Evolutionary conservation across 2,113 vertebrate genomes (phyloP).

Genomic region (Gobiocypris rarus): DNA sequence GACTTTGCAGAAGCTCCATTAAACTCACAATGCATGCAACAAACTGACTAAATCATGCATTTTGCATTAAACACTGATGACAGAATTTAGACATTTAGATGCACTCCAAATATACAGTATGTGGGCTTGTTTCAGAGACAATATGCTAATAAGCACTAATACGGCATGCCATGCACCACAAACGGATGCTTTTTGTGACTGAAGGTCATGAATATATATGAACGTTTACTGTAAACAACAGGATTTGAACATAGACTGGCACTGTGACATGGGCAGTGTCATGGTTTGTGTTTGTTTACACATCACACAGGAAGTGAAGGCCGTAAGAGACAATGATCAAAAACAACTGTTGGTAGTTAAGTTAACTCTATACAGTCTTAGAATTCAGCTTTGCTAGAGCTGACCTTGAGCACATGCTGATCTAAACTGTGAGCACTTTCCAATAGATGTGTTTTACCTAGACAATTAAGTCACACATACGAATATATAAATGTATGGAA

Average conservation of each 20-base stretch:
- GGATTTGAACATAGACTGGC: slow-evolving; percentile 71
- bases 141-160: neutral
- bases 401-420: neutral
- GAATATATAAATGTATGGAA: neutral
- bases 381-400: neutral
- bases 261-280: slow-evolving; percentile 63
- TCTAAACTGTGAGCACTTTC: neutral
- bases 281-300: slow-evolving; percentile 80
- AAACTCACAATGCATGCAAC: neutral
- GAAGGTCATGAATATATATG: slow-evolving; percentile 69
- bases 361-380: neutral
- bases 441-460: too few species aligned
- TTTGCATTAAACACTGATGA: slow-evolving; percentile 5
- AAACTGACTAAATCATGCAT: neutral
- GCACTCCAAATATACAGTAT: neutral
- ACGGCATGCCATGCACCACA: neutral
- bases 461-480: neutral
- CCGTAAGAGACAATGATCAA: slow-evolving; percentile 55
- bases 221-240: slow-evolving; percentile 73
- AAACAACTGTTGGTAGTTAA: neutral
- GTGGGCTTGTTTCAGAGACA: neutral
- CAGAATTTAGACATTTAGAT: neutral
- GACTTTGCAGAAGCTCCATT: slow-evolving; percentile 20
- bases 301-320: slow-evolving; percentile 71
- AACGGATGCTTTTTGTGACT: slow-evolving; percentile 39